A percentile compares a stretch with the other conserved stretches of the same genome.
These are phyloP conservation scores for Isotomurus palustris DNA, from an alignment of 2,888 invertebrate genomes.

Conservation along the genomic window DNA sequence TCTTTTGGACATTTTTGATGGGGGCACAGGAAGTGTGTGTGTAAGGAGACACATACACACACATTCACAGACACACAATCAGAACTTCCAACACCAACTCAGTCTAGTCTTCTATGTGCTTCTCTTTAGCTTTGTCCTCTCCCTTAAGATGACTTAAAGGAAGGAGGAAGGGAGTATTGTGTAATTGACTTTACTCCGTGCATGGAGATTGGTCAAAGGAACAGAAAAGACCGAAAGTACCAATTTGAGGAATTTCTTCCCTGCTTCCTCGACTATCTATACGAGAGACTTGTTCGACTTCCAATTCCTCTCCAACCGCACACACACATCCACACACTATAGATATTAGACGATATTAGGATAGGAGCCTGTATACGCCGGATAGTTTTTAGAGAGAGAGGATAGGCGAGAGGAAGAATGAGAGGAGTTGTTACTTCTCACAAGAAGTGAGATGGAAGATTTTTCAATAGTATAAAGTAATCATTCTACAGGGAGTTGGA, in stretches of 20 bases:
- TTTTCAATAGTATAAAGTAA: constrained; percentile 15
- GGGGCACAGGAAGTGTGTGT: too few relatives aligned
- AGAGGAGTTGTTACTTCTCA: neutral
- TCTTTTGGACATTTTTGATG: too few relatives aligned
- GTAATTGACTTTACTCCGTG: constrained; percentile 9
- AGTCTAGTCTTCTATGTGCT: too few relatives aligned
- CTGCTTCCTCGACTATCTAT: neutral
- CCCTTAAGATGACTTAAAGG: too few relatives aligned
- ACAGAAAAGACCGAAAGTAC: constrained; percentile 5
- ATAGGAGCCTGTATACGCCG: neutral
- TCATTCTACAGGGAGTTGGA: constrained; percentile 2
- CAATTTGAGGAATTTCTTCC: constrained; percentile 15
- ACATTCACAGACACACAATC: too few relatives aligned
- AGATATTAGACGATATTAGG: neutral
- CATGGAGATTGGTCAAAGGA: constrained; percentile 6
- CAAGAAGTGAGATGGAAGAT: constrained; percentile 13
- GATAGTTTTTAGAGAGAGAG: neutral
- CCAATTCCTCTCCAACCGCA: too few relatives aligned
- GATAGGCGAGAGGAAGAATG: too few relatives aligned
- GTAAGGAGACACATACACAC: too few relatives aligned
- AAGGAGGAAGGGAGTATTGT: neutral
- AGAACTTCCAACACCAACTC: too few relatives aligned
- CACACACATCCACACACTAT: neutral
- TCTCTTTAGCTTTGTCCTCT: too few relatives aligned
- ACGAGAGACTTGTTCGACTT: neutral